Conservation (phyloP, 2,113 vertebrate species). For the Indicator maculatus region DNA sequence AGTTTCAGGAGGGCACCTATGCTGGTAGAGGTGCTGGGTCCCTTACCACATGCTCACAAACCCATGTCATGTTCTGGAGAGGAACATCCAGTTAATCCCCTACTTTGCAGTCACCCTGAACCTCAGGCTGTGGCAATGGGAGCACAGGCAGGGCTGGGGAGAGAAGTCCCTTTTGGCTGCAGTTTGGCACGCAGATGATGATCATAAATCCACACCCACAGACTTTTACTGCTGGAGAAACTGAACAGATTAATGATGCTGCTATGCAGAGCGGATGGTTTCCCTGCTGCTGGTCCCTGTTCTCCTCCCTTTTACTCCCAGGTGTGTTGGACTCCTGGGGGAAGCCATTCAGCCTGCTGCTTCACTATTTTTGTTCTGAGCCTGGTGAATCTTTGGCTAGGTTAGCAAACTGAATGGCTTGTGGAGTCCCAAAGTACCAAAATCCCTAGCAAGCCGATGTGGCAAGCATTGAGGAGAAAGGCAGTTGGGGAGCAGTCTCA, state of each 20-base stretch:
- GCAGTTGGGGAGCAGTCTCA: neutral
- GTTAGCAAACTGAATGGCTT: neutral
- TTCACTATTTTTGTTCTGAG: neutral
- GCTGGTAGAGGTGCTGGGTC: neutral
- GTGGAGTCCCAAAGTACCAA: neutral
- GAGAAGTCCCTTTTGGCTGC: neutral
- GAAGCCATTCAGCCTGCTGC: neutral
- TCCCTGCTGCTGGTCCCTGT: neutral
- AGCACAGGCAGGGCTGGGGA: neutral
- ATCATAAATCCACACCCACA: neutral
- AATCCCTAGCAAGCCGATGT: neutral
- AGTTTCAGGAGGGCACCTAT: neutral
- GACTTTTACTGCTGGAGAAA: neutral
- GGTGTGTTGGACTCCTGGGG: too few species aligned
- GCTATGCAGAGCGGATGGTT: rapidly evolving
- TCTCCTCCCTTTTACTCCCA: neutral
- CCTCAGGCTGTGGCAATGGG: neutral
- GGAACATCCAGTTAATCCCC: neutral
- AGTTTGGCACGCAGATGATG: neutral
- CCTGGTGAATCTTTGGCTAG: neutral
- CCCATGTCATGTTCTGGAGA: neutral
- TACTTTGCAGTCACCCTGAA: neutral
- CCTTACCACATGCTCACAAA: neutral
- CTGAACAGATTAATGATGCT: neutral
- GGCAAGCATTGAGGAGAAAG: neutral